A percentile compares a stretch with the other conserved stretches of the same genome.
phyloP scores from a whole-genome alignment of 2,113 vertebrate species.

The Petroica traversi region DNA sequence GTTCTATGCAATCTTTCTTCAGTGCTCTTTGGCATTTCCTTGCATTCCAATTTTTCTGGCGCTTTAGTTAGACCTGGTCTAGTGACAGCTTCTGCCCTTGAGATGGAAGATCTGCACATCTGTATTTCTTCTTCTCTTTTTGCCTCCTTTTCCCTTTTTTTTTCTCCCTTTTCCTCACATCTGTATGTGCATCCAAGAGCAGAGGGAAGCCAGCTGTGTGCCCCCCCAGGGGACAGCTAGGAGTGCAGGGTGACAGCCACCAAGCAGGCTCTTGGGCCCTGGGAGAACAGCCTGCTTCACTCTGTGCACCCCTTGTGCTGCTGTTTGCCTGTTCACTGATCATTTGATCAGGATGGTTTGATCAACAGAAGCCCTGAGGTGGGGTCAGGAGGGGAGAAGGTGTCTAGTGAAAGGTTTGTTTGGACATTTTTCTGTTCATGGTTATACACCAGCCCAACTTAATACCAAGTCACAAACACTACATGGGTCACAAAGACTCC shows the following conservation, averaged over 20 bases:
- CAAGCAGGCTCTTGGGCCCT: fast-evolving
- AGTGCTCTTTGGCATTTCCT: not conserved
- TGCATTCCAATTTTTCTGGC: not conserved
- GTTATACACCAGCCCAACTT: not conserved
- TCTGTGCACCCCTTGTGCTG: not conserved
- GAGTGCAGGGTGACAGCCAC: fast-evolving
- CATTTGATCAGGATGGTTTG: not conserved
- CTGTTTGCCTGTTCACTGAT: not conserved
- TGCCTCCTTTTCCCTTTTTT: not conserved
- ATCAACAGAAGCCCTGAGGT: fast-evolving
- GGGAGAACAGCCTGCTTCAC: not conserved
- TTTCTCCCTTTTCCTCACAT: fast-evolving
- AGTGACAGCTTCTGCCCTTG: not conserved
- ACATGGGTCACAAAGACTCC: fast-evolving
- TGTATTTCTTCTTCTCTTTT: not conserved
- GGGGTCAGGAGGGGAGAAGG: not conserved
- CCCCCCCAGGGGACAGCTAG: not conserved
- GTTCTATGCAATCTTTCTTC: not conserved
- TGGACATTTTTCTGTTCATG: not conserved
- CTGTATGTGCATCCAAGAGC: not conserved
- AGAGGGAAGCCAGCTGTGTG: fast-evolving
- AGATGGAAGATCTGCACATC: not conserved
- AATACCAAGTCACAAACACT: not conserved
- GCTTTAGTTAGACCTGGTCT: not conserved
- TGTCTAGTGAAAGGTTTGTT: not conserved